Base-by-base conservation (phyloP, 2,113 vertebrate genomes). In the Equus quagga region DNA sequence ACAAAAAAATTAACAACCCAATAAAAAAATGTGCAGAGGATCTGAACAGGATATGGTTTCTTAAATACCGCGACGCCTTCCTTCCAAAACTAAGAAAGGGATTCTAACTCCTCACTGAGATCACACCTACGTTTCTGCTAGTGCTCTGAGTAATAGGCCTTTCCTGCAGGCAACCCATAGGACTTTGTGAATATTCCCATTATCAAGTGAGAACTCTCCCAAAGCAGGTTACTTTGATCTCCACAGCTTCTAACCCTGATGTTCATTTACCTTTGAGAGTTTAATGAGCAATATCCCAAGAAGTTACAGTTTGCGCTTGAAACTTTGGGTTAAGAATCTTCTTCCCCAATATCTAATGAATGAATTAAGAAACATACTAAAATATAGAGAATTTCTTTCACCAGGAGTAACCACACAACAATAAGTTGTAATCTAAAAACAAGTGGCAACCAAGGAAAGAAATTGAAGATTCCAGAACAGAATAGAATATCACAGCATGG, bases 281-380 rank as follows among this genome's bases (percentile, higher is more conserved):
- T 89, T 58, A 51, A 4, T 82, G 44, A 87, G 46, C 12, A 75
- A 88, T 69, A 82, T 81, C 31, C 9, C 23, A 88, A 70, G 26
- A 87, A 76, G 72, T n/a, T 94, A 67, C 6, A 76, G 49, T 70
- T 60, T 79, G 9, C 17, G 62, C 33, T 91, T 75, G 49, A 49
- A 67, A 81, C 46, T 91, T 84, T 69, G 41, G 12, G 49, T 91
- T 86, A 87, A 91, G 64, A 81, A 93, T 70, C 54, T 84, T 93
- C 60, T 54, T 65, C 24, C 28, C 86, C 23, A 46, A 28, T 76
- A 54, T 49, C 58, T 91, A 96, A 75, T 73, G 24, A 94, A 58
- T 65, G 31, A 80, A 84, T 76, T 6, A 6, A 54, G 73, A 41
- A 72, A 78, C n/a, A 9, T 36, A 67, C 36, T 80, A 33, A 90